Base-by-base conservation (phyloP, 2,797 vertebrate species). In the Dryobates pubescens region DNA sequence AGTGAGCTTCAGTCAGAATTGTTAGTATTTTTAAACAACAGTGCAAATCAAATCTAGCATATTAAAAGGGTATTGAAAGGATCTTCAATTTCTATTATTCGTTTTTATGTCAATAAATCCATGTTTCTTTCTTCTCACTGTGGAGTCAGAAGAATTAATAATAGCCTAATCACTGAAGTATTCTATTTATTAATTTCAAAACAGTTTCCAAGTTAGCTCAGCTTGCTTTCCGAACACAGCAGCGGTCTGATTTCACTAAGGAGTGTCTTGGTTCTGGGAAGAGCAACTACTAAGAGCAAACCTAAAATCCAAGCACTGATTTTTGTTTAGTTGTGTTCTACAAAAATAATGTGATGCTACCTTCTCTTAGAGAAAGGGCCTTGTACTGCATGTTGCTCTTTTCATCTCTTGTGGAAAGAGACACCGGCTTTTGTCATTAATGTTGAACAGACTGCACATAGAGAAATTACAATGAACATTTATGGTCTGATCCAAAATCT, bases 401-500 rank as follows among this genome's bases (percentile, higher is more conserved):
- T 79, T 76, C 47, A 34, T 71, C 65, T 64, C 59, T 56, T 30
- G 26, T 54, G 45, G 71, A 63, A 64, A 67, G 76, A 85, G 82
- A n/a, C 41, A 12, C 26, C 23, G 56, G n/a, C 38, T 74, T 86
- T 77, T 79, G 78, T 85, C 58, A 49, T 84, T 89, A 87, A 86
- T 59, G 38, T 69, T 95, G 58, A 93, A 57, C 91, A 94, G 88
- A 64, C 72, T 88, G 62, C 54, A 56, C 59, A 5, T 2, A 43
- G 64, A 90, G 85, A 81, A 68, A 30, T 89, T 61, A 62, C 89
- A 89, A 29, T 91, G 92, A 89, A 92, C 87, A 59, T 88, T 91
- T 94, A 95, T 93, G 93, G 91, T 77, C 61, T 59, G 85, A 76
- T 91, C 83, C 67, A 93, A 92, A 94, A 88, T 87, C 89, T 89